Conservation (phyloP, 2,113 vertebrate genomes). For the Otus sunia region DNA sequence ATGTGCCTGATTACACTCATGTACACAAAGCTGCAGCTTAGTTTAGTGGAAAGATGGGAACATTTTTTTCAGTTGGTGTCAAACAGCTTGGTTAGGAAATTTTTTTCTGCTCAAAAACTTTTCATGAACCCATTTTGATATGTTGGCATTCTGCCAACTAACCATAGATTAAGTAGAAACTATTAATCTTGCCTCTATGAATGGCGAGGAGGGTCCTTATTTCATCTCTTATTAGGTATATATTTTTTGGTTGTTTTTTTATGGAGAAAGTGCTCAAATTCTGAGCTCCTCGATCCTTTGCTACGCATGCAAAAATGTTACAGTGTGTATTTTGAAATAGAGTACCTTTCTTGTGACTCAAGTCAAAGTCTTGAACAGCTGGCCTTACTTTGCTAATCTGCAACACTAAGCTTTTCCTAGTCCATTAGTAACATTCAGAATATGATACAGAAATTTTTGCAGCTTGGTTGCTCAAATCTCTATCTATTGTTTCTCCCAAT, state of each 20-base stretch:
- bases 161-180: accelerated
- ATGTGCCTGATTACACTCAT: background rate
- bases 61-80: background rate
- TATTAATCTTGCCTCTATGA: background rate
- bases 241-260: background rate
- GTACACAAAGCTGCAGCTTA: background rate
- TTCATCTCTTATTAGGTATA: background rate
- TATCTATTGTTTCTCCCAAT: background rate
- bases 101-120: background rate
- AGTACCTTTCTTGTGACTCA: background rate
- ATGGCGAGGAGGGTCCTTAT: background rate
- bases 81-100: background rate
- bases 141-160: background rate
- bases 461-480: background rate
- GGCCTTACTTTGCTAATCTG: background rate
- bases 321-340: background rate
- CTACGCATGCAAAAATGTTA: background rate
- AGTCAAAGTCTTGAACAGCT: background rate
- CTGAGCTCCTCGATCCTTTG: background rate
- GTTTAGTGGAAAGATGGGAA: background rate
- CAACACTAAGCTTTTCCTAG: background rate
- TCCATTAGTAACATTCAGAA: background rate
- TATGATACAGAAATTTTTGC: background rate
- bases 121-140: background rate
- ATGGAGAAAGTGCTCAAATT: background rate